Conservation (phyloP, 1,140 invertebrate genomes). For the roundworm (Caenorhabditis elegans) region DNA sequence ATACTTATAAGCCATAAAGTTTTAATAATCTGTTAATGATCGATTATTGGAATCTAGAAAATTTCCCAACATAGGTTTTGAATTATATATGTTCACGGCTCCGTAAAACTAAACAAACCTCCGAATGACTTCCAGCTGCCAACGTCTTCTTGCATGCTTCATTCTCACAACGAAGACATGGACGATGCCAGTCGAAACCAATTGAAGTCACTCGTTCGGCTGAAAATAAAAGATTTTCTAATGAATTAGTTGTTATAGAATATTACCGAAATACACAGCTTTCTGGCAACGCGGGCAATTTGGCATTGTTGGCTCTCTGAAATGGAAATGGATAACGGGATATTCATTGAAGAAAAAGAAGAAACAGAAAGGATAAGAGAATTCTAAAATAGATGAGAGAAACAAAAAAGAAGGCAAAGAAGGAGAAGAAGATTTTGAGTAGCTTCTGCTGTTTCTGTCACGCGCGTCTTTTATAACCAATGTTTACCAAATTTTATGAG, state of each 20-base stretch:
- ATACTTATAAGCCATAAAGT: too few relatives aligned
- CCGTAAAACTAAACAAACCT: slow-evolving; percentile 70
- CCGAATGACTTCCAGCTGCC: slow-evolving; percentile 83
- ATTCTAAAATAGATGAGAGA: background rate
- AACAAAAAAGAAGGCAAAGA: background rate
- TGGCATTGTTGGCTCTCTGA: slow-evolving; percentile 72
- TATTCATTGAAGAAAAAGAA: background rate
- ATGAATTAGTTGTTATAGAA: background rate
- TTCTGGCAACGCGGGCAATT: slow-evolving; percentile 84
- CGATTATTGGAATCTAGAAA: too few relatives aligned
- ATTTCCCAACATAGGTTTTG: too few relatives aligned
- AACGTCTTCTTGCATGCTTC: slow-evolving; percentile 78
- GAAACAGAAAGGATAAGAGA: slow-evolving; percentile 2
- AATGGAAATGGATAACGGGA: background rate
- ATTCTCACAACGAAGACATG: slow-evolving; percentile 84
- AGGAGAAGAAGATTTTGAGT: background rate
- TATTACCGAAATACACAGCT: slow-evolving; percentile 81
- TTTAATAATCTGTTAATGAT: too few relatives aligned
- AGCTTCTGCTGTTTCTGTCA: background rate
- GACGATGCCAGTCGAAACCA: slow-evolving; percentile 88
- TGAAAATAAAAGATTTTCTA: slow-evolving; percentile 68
- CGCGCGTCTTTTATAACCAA: background rate
- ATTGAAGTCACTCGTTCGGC: slow-evolving; percentile 86
- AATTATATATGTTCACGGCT: too few relatives aligned
- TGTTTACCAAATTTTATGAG: background rate